A percentile compares a stretch with the other conserved stretches of the same genome.
These are phyloP conservation scores for Limosa lapponica DNA, from an alignment of 2,797 vertebrate genomes.

Conservation along the genomic window DNA sequence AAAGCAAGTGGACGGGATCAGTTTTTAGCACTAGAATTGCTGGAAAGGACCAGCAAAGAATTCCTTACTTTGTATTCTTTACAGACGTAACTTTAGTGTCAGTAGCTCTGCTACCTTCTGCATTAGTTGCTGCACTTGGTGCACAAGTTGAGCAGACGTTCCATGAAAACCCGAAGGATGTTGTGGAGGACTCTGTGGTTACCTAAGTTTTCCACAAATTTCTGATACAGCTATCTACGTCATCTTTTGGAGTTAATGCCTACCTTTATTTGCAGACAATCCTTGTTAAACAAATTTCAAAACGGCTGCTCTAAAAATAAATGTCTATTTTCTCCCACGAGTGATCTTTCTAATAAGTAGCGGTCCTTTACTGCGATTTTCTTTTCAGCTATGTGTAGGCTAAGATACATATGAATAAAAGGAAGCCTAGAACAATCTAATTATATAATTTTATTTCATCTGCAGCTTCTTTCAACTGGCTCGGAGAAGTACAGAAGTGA, in stretches of 20 bases:
- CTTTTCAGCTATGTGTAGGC: not conserved
- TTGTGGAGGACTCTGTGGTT: not conserved
- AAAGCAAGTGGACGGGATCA: not conserved
- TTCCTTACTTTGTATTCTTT: not conserved
- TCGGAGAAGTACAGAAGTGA: not conserved
- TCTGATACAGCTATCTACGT: not conserved
- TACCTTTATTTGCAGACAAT: not conserved
- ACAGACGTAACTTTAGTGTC: not conserved
- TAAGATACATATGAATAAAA: not conserved
- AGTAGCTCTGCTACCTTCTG: not conserved
- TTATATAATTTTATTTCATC: not conserved
- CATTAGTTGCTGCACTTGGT: not conserved
- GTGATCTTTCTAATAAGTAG: not conserved
- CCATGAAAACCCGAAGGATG: not conserved
- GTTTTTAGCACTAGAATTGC: not conserved
- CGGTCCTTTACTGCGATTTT: not conserved
- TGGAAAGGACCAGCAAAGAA: not conserved
- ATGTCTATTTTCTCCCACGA: not conserved
- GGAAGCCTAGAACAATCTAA: not conserved
- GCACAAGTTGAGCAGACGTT: not conserved
- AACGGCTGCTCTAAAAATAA: not conserved
- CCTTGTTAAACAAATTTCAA: not conserved
- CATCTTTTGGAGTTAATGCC: not conserved
- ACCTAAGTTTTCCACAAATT: not conserved
- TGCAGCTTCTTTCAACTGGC: not conserved